These are phyloP conservation scores for Scyliorhinus canicula DNA, from an alignment of 2,797 vertebrate species.

Conservation along the genomic window DNA sequence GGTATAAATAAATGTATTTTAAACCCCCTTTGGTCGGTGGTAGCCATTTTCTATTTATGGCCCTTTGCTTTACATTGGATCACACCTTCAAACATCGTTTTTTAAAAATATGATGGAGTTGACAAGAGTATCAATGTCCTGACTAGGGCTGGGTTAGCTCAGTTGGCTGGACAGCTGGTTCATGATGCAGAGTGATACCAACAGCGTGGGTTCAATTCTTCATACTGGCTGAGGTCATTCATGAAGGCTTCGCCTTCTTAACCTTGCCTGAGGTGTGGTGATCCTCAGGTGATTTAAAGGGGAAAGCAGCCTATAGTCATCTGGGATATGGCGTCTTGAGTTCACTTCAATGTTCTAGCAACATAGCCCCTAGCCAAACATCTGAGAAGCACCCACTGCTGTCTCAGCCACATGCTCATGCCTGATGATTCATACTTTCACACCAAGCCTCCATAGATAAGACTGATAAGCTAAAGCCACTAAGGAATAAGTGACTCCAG, in stretches of 20 bases:
- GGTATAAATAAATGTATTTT: not conserved
- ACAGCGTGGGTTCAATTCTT: no score
- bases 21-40: not conserved
- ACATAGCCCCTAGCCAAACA: not conserved
- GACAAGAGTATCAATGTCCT: not conserved
- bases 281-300: no score
- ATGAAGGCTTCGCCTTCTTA: no score
- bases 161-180: no score
- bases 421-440: not conserved
- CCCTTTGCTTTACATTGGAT: not conserved
- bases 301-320: no score
- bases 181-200: no score
- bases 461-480: not conserved
- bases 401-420: not conserved
- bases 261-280: no score
- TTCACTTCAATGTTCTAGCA: not conserved
- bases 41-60: not conserved
- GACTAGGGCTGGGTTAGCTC: no score
- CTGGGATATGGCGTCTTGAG: no score
- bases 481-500: not conserved
- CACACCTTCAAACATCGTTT: not conserved
- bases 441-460: not conserved
- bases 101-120: not conserved
- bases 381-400: not conserved
- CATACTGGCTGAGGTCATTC: no score